Evolutionary conservation across 1,140 invertebrate species (phyloP).

Genomic region (Theocolax elegans): DNA sequence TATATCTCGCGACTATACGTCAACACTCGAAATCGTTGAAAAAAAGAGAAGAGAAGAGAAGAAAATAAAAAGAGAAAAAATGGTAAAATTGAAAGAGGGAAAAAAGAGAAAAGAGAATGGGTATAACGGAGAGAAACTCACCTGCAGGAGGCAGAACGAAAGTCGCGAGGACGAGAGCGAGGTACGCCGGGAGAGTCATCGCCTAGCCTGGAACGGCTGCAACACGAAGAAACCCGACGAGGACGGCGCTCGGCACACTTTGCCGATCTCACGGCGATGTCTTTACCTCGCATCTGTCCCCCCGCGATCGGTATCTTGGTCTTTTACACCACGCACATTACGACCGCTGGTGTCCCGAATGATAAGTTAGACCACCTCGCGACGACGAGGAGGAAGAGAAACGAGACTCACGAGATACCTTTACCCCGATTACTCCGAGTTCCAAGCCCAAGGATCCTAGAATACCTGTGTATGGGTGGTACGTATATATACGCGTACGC

Average conservation of each 20-base stretch:
- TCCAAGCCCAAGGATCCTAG: no score
- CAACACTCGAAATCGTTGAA: no score
- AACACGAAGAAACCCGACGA: conserved; percentile 17
- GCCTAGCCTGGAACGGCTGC: conserved; percentile 50
- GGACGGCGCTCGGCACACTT: conserved; percentile 31
- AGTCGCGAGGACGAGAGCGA: conserved; percentile 44
- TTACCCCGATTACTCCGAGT: no score
- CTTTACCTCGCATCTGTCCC: conserved; percentile 17
- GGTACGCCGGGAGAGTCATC: conserved; percentile 55
- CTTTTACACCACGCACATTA: no score
- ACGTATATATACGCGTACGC: no score
- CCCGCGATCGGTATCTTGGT: background rate
- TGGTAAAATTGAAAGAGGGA: background rate
- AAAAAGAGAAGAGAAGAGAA: background rate
- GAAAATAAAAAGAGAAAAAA: background rate
- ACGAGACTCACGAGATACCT: no score
- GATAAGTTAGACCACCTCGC: no score
- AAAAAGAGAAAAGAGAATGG: background rate
- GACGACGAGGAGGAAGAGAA: no score
- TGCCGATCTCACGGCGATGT: conserved; percentile 15
- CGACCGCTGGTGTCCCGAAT: no score
- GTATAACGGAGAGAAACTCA: conserved; percentile 44
- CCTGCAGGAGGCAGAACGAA: conserved; percentile 49
- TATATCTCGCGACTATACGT: no score
- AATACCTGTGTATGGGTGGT: no score